These are phyloP conservation scores for Drosophila azteca DNA, from an alignment of 1,140 invertebrate species.

Conservation along the genomic window DNA sequence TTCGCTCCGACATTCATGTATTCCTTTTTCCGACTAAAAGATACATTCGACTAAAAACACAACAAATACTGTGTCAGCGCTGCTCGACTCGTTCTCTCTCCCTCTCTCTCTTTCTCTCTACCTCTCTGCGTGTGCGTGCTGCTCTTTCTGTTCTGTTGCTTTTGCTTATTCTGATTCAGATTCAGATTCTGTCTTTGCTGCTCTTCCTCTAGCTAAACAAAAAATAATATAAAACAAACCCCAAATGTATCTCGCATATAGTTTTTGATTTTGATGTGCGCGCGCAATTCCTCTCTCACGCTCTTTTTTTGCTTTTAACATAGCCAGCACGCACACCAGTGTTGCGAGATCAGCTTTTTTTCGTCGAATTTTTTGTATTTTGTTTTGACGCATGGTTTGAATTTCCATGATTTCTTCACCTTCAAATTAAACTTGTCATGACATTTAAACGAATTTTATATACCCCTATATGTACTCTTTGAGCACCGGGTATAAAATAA, in stretches of 20 bases:
- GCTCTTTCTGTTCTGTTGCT: constrained; percentile 54
- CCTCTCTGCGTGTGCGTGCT: constrained; percentile 10
- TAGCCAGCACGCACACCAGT: constrained; percentile 1
- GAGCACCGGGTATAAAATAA: no score
- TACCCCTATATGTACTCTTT: no score
- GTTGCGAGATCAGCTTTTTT: neutral
- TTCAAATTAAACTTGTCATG: no score
- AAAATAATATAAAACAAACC: constrained; percentile 68
- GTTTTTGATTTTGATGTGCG: constrained; percentile 75
- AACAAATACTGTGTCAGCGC: constrained; percentile 60
- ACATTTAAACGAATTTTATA: no score
- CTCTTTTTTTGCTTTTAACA: constrained; percentile 15
- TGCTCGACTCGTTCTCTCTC: constrained; percentile 22
- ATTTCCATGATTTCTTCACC: no score
- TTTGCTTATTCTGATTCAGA: constrained; percentile 22
- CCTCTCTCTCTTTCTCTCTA: constrained; percentile 3
- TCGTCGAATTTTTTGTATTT: no score
- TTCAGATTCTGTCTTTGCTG: constrained; percentile 38
- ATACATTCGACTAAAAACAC: constrained; percentile 79
- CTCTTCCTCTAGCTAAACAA: constrained; percentile 67
- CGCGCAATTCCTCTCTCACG: constrained; percentile 43
- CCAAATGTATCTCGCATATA: constrained; percentile 75
- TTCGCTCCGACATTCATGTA: constrained; percentile 68
- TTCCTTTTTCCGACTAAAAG: constrained; percentile 78
- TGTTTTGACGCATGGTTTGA: no score